Percentiles rank a stretch among this genome's conserved stretches.
These are phyloP conservation scores for Micrastur ruficollis DNA, from an alignment of 2,797 vertebrate genomes.

Conservation along the genomic window DNA sequence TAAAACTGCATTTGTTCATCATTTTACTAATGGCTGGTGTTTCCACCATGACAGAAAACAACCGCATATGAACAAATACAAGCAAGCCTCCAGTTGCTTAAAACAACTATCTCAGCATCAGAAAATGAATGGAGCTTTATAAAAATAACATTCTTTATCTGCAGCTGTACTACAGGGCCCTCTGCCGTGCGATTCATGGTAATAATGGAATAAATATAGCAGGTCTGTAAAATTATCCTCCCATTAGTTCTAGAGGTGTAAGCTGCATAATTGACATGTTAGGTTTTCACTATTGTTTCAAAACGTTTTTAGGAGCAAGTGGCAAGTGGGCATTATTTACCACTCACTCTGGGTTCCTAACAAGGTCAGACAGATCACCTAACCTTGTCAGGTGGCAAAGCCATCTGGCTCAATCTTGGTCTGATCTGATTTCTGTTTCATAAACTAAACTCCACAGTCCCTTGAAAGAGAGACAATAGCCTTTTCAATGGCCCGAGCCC, in stretches of 20 bases:
- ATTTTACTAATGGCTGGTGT: neutral
- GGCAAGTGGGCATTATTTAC: neutral
- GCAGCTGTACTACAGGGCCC: constrained; percentile 55
- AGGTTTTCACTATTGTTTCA: neutral
- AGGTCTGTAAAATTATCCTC: neutral
- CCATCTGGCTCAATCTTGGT: neutral
- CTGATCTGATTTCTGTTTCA: constrained; percentile 38
- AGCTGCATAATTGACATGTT: neutral
- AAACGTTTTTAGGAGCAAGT: neutral
- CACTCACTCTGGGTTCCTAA: neutral
- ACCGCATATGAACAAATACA: neutral
- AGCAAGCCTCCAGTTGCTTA: neutral
- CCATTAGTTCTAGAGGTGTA: neutral
- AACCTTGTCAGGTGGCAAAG: neutral
- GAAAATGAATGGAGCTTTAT: neutral
- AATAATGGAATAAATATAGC: neutral
- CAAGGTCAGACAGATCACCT: constrained; percentile 24
- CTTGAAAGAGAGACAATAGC: neutral
- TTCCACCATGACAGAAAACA: neutral
- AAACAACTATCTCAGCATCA: neutral
- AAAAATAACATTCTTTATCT: neutral
- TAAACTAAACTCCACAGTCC: neutral
- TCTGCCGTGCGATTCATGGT: constrained; percentile 27
- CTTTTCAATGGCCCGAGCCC: neutral
- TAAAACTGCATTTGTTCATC: neutral